phyloP scores from a whole-genome alignment of 2,888 invertebrate genomes.

The Drosophila neotestacea region DNA sequence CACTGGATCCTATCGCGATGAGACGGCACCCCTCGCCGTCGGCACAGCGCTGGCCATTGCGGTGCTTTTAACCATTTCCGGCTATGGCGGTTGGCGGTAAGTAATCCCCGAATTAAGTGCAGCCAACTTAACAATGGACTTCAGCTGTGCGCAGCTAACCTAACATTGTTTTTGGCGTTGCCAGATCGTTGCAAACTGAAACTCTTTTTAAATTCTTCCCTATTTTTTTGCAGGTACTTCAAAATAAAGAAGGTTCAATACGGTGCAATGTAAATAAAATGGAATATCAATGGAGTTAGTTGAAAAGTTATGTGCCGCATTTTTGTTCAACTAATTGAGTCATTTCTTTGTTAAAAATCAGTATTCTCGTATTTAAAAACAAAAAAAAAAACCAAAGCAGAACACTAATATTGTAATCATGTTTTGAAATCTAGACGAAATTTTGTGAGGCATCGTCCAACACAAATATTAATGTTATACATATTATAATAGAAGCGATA shows the following conservation, averaged over 20 bases:
- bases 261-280: constrained; percentile 93
- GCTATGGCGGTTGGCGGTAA: constrained; percentile 90
- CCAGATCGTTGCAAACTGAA: background rate
- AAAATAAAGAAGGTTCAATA: constrained; percentile 96
- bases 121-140: background rate
- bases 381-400: constrained; percentile 18
- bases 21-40: constrained; percentile 93
- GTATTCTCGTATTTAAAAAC: constrained; percentile 52
- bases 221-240: constrained; percentile 90
- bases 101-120: constrained; percentile 3
- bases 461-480: constrained; percentile 36
- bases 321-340: constrained; percentile 52
- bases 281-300: background rate
- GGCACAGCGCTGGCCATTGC: constrained; percentile 94
- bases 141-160: background rate
- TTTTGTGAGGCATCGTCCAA: constrained; percentile 28
- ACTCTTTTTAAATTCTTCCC: background rate
- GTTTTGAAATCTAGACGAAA: constrained; percentile 42
- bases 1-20: constrained; percentile 89
- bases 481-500: constrained; percentile 47
- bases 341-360: constrained; percentile 55
- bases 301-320: constrained; percentile 11
- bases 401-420: constrained; percentile 45
- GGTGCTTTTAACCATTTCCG: constrained; percentile 92
- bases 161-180: constrained; percentile 1